Evolutionary conservation across 2,888 invertebrate species (phyloP), one percentile per base, ranked within the genome.

Genomic region (Kuschelorhynchus macadamiae): DNA sequence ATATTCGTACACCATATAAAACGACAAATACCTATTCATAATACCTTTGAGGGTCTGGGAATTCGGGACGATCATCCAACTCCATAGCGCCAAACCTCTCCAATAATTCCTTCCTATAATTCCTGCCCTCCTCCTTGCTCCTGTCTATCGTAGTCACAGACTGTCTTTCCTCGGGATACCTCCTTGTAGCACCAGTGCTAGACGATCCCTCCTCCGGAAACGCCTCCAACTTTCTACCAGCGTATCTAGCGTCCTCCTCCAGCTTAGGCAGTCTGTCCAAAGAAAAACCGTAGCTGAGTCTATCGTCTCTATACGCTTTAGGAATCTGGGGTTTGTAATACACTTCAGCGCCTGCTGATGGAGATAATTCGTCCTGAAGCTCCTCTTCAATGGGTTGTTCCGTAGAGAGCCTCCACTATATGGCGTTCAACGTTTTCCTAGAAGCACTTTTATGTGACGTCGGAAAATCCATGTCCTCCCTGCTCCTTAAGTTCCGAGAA

Each of bases 401-500:
- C 84, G 84, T 81, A 80, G 83, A 82, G 77, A 84, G 83, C 83
- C 84, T 83, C 83, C 84, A 87, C 89, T 91, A 92, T 84, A 92
- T 91, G 82, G 91, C 91, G 85, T 91, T 91, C 78, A 91, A 88
- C 76, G 90, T 90, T 79, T 91, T 87, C 70, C 91, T 87, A 76
- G 91, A 89, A 41, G 90, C 86, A 71, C 88, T 88, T 83, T 89
- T 87, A 74, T 85, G 85, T 52, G 84, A 80, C 17, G 85, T 80
- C 41, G 74, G 69, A 39, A 64, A 73, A 65, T 83, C 84, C 64
- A 85, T 84, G 63, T 84, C 83, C 64, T 83, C 81, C 56, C 81
- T 74, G 39, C 76, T 71, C 63, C 82, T 70, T 66, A 81, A 80
- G 53, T 82, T 81, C 55, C 82, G 81, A 56, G 82, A 72, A 17